Evolutionary conservation across 2,888 invertebrate species (phyloP), one percentile per base, ranked within the genome.

Genomic region (Baccha elongata): DNA sequence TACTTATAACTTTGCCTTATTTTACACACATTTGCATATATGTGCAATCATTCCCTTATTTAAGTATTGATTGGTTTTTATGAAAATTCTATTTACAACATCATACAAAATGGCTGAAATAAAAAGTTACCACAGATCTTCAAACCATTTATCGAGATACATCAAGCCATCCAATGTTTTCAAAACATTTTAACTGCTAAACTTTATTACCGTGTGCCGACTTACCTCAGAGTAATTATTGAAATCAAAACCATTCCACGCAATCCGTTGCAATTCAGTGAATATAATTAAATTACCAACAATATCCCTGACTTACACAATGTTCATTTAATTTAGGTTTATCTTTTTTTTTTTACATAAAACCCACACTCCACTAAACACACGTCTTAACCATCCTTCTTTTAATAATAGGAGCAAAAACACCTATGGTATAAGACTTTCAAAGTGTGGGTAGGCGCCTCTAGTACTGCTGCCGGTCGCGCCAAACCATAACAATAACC

Each of bases 351-450:
- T 35, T 21, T 8, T 7, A 35, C 62, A 74, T 64, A 44, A 64
- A 79, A 11, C 78, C 72, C 67, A 78, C 78, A 72, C 65, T 67
- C 32, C 17, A 64, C 26, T 79, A 68, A 55, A 55, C 68, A 60
- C 72, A 26, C 17, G 11, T 60, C 40, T 55, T 46, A 67, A 35
- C 62, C 62, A 80, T 80, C 74, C 21, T 21, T 40, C 50, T 44
- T 29, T 48, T 7, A 52, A 52, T 19, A 32, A 13, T 26, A 11
- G 19, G 6, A 26, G 15, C n/a, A n/a, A n/a, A n/a, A n/a, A n/a
- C 42, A 42, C 40, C 40, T 52, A 15, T 5, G 1, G 3, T 26
- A 23, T 37, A 4, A 8, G 7, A 26, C 29, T 13, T 6, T 29
- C 8, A 15, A 26, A 37, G 32, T 55, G 71, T 76, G 48, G 55